These are phyloP conservation scores for Tinea semifulvella DNA, from an alignment of 2,888 invertebrate species.

Conservation along the genomic window DNA sequence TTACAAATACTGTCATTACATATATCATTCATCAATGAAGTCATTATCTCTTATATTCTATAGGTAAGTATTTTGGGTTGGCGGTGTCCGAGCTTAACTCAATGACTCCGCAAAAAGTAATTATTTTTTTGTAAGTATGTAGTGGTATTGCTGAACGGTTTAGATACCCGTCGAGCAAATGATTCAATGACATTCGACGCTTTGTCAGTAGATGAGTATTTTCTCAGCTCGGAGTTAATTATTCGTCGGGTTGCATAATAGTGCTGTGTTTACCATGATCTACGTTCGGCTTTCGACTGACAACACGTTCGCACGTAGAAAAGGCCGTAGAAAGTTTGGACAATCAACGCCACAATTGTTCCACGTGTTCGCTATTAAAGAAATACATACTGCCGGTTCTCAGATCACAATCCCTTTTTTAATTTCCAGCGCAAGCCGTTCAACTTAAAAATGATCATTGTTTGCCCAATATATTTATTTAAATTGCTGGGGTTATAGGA, in stretches of 20 bases:
- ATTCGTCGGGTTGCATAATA: slow-evolving; percentile 19
- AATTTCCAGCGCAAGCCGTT: too few species aligned
- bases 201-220: slow-evolving; percentile 24
- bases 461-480: too few species aligned
- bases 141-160: slow-evolving; percentile 23
- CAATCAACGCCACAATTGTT: slow-evolving; percentile 16
- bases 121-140: too few species aligned
- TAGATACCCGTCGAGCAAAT: slow-evolving; percentile 23
- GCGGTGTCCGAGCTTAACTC: too few species aligned
- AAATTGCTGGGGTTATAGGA: too few species aligned
- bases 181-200: slow-evolving; percentile 18
- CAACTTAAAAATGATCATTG: too few species aligned
- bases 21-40: slow-evolving; percentile 4
- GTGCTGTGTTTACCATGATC: slow-evolving; percentile 18
- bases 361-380: not conserved
- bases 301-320: slow-evolving; percentile 17
- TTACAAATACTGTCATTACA: too few species aligned
- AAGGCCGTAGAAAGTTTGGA: slow-evolving; percentile 20
- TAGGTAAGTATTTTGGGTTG: too few species aligned
- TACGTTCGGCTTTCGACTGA: slow-evolving; percentile 17
- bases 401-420: too few species aligned
- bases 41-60: not conserved
- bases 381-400: not conserved
- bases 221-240: slow-evolving; percentile 24
- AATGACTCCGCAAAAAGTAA: too few species aligned